Base-by-base conservation (phyloP, 1,140 invertebrate species). In the Euwallacea similis region DNA sequence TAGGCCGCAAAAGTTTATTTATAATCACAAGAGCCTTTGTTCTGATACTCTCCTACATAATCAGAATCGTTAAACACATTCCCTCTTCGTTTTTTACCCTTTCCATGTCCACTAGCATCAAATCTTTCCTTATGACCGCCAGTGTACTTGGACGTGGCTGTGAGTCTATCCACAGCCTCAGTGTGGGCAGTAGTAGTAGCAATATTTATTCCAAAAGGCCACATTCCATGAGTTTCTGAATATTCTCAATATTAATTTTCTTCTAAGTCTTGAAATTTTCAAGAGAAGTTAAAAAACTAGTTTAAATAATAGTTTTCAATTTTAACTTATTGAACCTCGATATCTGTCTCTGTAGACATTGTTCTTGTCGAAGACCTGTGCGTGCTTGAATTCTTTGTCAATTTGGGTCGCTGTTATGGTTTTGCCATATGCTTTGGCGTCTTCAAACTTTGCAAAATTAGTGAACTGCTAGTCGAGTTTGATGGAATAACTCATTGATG, bases 81-180 rank as follows among this genome's bases (percentile, higher is more conserved):
- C 75, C 91, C 93, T 53, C 94, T 85, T 7, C 94, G 94, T 44
- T 91, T 88, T 69, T 93, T 93, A 0, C 94, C 94, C 79, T 91
- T 91, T 13, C 94, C 94, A 81, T 94, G 93, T n/a, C 94, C 94
- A 1, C 85, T 84, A 54, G 90, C 88, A 82, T 95, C 93, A 78
- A 95, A 96, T 42, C 95, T 86, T 74, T 95, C 90, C 79, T 93
- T 95, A 80, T 95, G 93, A 0, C 93, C 93, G 3, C 94, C 95
- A 0, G 94, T 96, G 83, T 96, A 97, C 80, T 93, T 94, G 66
- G 88, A 91, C 6, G 92, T 89, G 78, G 96, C 94, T 7, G 96
- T 98, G 72, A 98, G 79, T 58, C 95, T 86, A 69, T 94, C 92
- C 2, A 97, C 91, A 1, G 93, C 88, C 3, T 88, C 88, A 0